Evolutionary conservation across 2,113 vertebrate species (phyloP).

Genomic region (Phrynosoma platyrhinos): DNA sequence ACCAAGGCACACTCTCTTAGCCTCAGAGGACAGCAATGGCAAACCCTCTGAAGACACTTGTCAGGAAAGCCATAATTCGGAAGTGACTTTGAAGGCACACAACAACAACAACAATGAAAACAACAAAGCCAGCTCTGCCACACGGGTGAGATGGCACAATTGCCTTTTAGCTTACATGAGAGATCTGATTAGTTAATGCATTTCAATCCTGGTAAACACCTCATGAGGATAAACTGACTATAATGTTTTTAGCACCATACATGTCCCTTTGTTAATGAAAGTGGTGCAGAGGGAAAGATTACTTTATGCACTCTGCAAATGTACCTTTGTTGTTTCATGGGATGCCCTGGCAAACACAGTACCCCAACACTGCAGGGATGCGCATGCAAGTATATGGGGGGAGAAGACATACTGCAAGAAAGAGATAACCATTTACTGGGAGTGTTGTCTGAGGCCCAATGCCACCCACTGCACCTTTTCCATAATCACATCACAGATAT

Average conservation of each 20-base stretch:
- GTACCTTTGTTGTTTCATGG: background rate
- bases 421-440: background rate
- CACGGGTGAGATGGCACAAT: background rate
- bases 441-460: background rate
- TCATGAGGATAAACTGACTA: background rate
- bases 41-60: too few relatives aligned
- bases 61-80: too few relatives aligned
- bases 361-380: background rate
- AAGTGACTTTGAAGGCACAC: too few relatives aligned
- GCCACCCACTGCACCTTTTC: too few relatives aligned
- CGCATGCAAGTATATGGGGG: background rate
- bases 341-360: background rate
- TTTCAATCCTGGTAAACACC: background rate
- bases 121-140: background rate
- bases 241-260: background rate
- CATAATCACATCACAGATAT: background rate
- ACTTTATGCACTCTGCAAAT: background rate
- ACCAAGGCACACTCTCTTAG: too few relatives aligned
- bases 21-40: too few relatives aligned
- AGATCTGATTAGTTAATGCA: background rate
- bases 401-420: background rate
- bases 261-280: background rate
- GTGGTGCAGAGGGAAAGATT: too few relatives aligned
- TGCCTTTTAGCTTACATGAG: background rate
- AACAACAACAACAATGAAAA: too few relatives aligned